These are phyloP conservation scores for Trinorchestia longiramus DNA, from an alignment of 1,140 invertebrate genomes.

Conservation along the genomic window DNA sequence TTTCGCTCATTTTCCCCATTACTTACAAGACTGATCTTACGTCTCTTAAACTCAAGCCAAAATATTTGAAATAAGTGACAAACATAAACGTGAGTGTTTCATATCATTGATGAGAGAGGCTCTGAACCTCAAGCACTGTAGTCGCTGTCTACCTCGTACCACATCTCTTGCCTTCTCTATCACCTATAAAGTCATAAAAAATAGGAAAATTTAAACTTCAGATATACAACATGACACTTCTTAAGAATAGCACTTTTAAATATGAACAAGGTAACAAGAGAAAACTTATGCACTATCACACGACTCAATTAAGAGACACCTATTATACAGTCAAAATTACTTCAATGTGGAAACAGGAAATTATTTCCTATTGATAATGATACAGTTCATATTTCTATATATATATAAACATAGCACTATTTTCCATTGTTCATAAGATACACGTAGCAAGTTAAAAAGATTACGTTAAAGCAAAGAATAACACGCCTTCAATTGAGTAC, in stretches of 20 bases:
- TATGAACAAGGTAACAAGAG: conserved; percentile 63
- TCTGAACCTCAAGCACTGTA: neutral
- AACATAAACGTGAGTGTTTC: neutral
- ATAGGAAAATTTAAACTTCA: conserved; percentile 66
- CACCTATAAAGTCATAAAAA: conserved; percentile 60
- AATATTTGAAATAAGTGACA: neutral
- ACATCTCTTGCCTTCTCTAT: conserved; percentile 32
- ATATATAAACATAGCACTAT: conserved; percentile 52
- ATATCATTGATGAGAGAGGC: neutral
- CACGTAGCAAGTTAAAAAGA: conserved; percentile 45
- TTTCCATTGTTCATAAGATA: conserved; percentile 50
- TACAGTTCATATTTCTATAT: conserved; percentile 51
- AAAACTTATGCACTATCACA: conserved; percentile 66
- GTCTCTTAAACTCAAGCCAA: neutral
- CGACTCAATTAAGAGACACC: conserved; percentile 65
- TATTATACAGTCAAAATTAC: conserved; percentile 65
- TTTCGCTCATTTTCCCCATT: too few relatives aligned
- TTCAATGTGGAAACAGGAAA: conserved; percentile 55
- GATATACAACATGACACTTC: conserved; percentile 66
- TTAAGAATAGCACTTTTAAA: conserved; percentile 64
- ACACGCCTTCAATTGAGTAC: neutral
- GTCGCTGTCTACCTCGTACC: conserved; percentile 14
- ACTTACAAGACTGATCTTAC: too few relatives aligned
- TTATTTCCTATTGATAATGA: conserved; percentile 51
- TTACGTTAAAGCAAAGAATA: conserved; percentile 27